These are phyloP conservation scores for Neopipo cinnamomea DNA, from an alignment of 2,113 vertebrate genomes.

Conservation along the genomic window DNA sequence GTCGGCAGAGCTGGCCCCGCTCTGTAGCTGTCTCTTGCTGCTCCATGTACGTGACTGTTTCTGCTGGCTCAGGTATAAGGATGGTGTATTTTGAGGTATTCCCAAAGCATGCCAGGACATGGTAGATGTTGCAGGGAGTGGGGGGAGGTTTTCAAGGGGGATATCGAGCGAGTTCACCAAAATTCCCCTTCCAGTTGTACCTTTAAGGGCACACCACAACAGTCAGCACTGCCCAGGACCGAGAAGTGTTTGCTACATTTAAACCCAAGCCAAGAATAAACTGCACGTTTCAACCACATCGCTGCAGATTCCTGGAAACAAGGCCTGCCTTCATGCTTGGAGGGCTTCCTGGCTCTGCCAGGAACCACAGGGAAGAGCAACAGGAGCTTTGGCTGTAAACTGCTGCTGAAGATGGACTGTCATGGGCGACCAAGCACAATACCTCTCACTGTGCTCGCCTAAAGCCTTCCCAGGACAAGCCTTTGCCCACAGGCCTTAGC, in stretches of 20 bases:
- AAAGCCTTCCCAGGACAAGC: neutral
- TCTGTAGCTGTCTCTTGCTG: neutral
- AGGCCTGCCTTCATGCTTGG: slow-evolving; percentile 47
- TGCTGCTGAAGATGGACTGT: neutral
- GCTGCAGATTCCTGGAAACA: slow-evolving; percentile 41
- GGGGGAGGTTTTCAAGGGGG: neutral
- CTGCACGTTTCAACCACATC: neutral
- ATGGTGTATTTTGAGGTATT: neutral
- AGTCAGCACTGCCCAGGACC: neutral
- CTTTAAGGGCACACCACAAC: neutral
- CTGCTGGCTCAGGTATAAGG: neutral
- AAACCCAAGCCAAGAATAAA: slow-evolving; percentile 21
- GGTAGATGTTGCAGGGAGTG: neutral
- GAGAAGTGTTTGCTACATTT: neutral
- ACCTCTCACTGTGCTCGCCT: neutral
- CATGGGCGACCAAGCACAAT: neutral
- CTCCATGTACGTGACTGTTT: neutral
- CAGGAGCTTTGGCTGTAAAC: slow-evolving; percentile 22
- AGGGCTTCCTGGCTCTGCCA: slow-evolving; percentile 29
- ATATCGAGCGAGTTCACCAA: neutral
- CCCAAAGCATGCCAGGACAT: neutral
- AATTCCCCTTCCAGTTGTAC: neutral
- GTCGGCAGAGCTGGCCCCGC: neutral
- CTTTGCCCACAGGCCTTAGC: neutral
- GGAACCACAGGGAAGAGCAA: slow-evolving; percentile 44